These are phyloP conservation scores for Caiman crocodilus DNA, from an alignment of 2,797 vertebrate genomes.

Conservation along the genomic window DNA sequence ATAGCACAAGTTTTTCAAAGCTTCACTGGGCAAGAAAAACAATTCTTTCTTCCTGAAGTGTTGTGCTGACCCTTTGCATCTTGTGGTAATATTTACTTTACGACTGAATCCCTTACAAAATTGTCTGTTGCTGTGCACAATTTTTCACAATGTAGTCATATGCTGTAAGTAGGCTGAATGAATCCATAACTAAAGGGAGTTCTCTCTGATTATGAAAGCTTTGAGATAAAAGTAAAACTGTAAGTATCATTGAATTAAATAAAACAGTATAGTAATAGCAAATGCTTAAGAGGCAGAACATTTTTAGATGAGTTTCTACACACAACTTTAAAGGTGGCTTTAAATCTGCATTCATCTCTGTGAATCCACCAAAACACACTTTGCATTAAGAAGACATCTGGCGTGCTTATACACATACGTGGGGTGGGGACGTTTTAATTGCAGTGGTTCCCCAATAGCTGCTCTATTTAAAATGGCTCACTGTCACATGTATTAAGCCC, in stretches of 20 bases:
- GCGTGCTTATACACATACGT: too few species aligned
- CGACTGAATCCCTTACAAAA: neutral
- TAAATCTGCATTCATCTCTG: neutral
- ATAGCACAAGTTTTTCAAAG: neutral
- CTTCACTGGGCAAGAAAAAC: neutral
- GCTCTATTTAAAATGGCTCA: too few species aligned
- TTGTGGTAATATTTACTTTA: neutral
- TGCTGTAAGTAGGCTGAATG: neutral
- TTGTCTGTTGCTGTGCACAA: neutral
- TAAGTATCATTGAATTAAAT: neutral
- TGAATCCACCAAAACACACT: neutral
- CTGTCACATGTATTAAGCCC: too few species aligned
- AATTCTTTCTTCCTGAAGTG: neutral
- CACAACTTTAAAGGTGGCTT: neutral
- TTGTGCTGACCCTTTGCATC: neutral
- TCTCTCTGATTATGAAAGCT: neutral
- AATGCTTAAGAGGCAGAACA: neutral
- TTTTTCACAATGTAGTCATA: neutral
- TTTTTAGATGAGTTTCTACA: neutral
- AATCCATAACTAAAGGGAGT: too few species aligned
- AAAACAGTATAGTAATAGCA: neutral
- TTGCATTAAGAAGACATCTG: too few species aligned
- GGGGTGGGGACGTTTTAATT: too few species aligned
- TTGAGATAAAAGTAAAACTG: neutral
- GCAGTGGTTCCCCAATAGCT: too few species aligned